phyloP scores from a whole-genome alignment of 2,113 vertebrate genomes.

The Notechis scutatus region DNA sequence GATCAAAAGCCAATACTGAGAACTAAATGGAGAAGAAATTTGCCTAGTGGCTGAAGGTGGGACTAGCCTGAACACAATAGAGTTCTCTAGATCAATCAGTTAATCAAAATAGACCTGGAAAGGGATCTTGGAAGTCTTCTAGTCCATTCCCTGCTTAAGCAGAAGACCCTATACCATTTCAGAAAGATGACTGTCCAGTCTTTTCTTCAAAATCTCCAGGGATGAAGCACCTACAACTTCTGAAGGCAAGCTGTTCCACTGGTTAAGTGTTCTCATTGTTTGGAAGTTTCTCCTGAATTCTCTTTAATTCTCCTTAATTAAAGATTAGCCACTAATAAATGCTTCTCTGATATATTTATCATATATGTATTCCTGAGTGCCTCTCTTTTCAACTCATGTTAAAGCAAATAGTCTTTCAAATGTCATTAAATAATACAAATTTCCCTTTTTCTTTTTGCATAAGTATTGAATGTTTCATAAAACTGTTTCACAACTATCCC shows the following conservation, averaged over 20 bases:
- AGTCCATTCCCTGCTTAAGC: neutral
- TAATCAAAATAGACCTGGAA: neutral
- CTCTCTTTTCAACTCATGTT: neutral
- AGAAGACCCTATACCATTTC: neutral
- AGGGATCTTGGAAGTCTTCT: neutral
- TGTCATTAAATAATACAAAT: neutral
- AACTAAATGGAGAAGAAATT: neutral
- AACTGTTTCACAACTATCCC: neutral
- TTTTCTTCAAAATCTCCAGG: neutral
- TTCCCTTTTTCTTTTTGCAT: neutral
- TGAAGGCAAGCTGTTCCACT: neutral
- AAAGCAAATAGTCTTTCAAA: neutral
- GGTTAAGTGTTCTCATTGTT: neutral
- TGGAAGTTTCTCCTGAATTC: neutral
- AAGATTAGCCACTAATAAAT: neutral
- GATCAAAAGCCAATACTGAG: neutral
- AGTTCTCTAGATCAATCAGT: neutral
- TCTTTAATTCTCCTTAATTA: neutral
- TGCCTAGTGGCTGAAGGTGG: neutral
- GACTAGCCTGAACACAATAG: neutral
- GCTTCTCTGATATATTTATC: neutral
- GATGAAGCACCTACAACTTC: too few relatives aligned
- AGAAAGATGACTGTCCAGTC: neutral
- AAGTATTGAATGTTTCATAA: neutral
- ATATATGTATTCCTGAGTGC: neutral